Conservation (phyloP, 53 echinoderm and acorn worm genomes). For the Patiria pectinifera region DNA sequence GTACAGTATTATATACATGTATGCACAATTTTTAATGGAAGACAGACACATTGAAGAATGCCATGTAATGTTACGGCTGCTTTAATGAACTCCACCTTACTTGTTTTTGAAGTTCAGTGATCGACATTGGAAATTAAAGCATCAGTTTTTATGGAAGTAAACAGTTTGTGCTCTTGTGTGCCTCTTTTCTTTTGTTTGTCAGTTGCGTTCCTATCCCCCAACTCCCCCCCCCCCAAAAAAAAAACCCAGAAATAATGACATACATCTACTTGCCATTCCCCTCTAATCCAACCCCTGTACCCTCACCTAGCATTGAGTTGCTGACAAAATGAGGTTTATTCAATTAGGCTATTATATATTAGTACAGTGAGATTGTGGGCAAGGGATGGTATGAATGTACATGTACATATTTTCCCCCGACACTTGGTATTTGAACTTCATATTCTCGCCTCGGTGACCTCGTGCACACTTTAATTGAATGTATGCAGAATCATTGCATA, state of each 20-base stretch:
- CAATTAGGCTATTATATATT: too few species aligned
- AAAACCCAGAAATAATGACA: not conserved
- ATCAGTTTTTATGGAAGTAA: constrained; percentile 54
- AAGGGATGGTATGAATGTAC: too few species aligned
- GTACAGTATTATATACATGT: not conserved
- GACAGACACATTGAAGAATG: not conserved
- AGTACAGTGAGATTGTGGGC: too few species aligned
- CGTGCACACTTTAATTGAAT: too few species aligned
- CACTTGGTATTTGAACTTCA: too few species aligned
- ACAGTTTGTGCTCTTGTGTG: not conserved
- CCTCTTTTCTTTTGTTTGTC: not conserved
- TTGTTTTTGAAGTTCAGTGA: not conserved
- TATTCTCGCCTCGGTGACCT: too few species aligned
- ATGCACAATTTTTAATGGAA: not conserved
- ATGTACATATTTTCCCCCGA: too few species aligned
- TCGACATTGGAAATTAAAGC: constrained; percentile 55
- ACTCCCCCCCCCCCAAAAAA: not conserved
- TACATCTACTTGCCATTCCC: too few species aligned
- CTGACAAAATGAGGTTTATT: too few species aligned
- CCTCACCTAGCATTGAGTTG: too few species aligned
- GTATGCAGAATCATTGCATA: too few species aligned
- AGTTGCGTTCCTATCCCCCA: not conserved
- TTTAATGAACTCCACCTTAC: not conserved
- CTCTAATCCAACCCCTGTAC: too few species aligned
- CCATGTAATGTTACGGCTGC: not conserved